Evolutionary conservation across 2,888 invertebrate species (phyloP).

Genomic region (Acanthoscelides obtectus): DNA sequence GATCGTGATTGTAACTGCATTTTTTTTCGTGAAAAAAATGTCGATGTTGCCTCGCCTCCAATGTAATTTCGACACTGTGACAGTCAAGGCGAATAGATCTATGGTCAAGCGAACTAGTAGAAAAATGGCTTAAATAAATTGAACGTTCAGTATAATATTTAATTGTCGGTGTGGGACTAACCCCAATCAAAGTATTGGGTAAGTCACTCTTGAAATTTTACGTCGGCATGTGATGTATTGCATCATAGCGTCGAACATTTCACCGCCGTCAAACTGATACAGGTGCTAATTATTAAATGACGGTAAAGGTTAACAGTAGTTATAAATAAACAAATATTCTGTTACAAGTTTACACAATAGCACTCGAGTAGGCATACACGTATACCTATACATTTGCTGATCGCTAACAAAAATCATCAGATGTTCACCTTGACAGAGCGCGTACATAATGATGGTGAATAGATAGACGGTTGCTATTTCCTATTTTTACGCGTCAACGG

Average conservation of each 20-base stretch:
- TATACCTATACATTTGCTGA: neutral
- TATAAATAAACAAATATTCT: neutral
- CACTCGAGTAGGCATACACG: neutral
- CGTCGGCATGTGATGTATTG: neutral
- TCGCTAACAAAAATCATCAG: neutral
- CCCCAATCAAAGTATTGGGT: neutral
- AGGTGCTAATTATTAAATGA: neutral
- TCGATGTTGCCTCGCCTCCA: too few relatives aligned
- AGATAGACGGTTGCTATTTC: neutral
- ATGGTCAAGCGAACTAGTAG: too few relatives aligned
- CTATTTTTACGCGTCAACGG: neutral
- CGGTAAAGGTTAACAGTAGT: neutral
- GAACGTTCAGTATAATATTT: too few relatives aligned
- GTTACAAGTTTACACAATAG: neutral
- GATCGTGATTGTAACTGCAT: too few relatives aligned
- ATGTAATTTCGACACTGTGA: too few relatives aligned
- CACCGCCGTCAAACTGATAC: neutral
- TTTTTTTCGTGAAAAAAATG: too few relatives aligned
- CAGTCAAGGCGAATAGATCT: too few relatives aligned
- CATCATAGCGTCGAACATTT: neutral
- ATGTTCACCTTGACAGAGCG: neutral
- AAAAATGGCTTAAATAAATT: too few relatives aligned
- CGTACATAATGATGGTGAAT: neutral
- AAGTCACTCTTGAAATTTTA: neutral
- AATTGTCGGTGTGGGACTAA: too few relatives aligned